A percentile compares a stretch with the other conserved stretches of the same genome.
These are phyloP conservation scores for Pseudococcus viburni DNA, from an alignment of 2,888 invertebrate genomes.

Conservation along the genomic window DNA sequence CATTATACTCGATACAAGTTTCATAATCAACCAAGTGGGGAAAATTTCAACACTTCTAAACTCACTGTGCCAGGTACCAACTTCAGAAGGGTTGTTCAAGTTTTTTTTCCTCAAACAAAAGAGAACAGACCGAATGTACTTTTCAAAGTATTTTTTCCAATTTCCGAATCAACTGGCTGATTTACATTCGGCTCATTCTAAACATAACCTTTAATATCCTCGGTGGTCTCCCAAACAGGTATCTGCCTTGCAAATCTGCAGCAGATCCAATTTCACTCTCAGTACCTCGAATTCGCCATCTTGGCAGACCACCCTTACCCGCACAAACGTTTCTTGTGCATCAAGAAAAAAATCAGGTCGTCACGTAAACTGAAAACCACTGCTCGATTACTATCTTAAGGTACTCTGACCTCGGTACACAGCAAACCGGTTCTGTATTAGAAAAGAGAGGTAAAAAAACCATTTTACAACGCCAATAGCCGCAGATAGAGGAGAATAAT, in stretches of 20 bases:
- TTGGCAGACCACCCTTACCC: background rate
- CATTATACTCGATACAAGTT: background rate
- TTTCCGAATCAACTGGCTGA: background rate
- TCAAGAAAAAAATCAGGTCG: background rate
- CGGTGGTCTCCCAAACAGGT: background rate
- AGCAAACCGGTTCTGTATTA: conserved; percentile 55
- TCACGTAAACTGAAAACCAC: conserved; percentile 43
- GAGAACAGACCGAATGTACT: background rate
- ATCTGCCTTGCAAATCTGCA: background rate
- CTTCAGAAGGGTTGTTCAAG: background rate
- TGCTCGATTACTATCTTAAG: conserved; percentile 53
- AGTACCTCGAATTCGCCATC: background rate
- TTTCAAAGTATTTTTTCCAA: background rate
- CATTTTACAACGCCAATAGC: conserved; percentile 52
- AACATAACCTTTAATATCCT: background rate
- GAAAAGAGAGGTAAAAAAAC: conserved; percentile 34
- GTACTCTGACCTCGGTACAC: conserved; percentile 61
- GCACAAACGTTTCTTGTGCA: background rate
- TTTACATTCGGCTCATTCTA: too few species aligned
- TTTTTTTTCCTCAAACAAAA: background rate
- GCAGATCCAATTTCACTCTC: conserved; percentile 2
- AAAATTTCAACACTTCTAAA: background rate
- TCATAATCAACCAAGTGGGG: background rate
- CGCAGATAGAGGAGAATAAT: conserved; percentile 25
- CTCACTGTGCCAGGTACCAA: background rate